Evolutionary conservation across 37 sponge, comb jelly and placozoan genomes (phyloP), one percentile per base, ranked within the genome.

Genomic region (Agelas oroides): DNA sequence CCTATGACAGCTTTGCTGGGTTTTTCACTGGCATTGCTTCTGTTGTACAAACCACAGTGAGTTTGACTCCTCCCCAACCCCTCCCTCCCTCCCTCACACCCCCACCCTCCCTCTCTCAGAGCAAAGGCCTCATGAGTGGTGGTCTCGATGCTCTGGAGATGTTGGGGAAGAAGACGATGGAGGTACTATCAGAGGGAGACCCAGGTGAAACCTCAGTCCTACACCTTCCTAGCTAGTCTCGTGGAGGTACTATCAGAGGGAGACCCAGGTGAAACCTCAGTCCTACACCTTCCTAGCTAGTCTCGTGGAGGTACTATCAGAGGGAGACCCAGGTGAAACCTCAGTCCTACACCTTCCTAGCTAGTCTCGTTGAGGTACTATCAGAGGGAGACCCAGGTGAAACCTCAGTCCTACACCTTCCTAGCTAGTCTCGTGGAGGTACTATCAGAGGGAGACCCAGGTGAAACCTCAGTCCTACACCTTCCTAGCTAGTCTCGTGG

Each of bases 131-230:
- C 0, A 83, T 97, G 81, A 67, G 60, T 62, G 88, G 90, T 19
- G 93, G 97, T 24, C 57, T 97, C 73, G 97, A 89, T 81, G 93
- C 97, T 0, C 84, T 97, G 33, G 97, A 97, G 75, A 85, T 37
- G 8, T 23, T 97, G 57, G 97, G 97, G 18, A 92, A 89, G 84
- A 97, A 97, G 81, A 97, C 97, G 18, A 92, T 94, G 85, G 89
- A 90, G 21, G 75, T 97, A 0, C 35, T 97, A 1, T 84, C 97
- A 17, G 97, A 97, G 59, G 93, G 93, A 68, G 97, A 97, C 64
- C 93, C 95, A 65, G 96, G 96, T 92, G 8, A 63, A 66, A n/a
- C n/a, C n/a, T n/a, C 12, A 28, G n/a, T 0, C 27, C 28, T 28
- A n/a, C 14, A 55, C n/a, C n/a, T n/a, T n/a, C n/a, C n/a, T n/a